phyloP scores from a whole-genome alignment of 2,888 invertebrate genomes.

The Theristus sp. region DNA sequence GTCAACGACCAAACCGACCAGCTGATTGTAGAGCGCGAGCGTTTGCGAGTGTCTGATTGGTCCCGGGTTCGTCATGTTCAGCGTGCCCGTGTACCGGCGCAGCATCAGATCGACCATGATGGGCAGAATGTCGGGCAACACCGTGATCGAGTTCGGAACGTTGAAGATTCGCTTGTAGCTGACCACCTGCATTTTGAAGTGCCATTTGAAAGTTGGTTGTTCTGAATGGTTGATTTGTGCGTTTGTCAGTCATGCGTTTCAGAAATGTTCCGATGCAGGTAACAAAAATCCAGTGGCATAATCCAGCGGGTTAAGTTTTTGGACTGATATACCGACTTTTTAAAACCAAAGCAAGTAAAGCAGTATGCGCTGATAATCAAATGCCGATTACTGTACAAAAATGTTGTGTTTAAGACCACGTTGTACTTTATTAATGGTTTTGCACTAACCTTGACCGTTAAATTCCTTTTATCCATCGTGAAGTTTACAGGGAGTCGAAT shows the following conservation, averaged over 20 bases:
- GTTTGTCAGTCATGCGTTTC: too few species aligned
- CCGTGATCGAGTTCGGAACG: slow-evolving; percentile 13
- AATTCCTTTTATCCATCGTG: too few species aligned
- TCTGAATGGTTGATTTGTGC: too few species aligned
- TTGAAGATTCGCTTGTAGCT: slow-evolving; percentile 11
- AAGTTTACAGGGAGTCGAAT: slow-evolving; percentile 17
- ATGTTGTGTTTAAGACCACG: background rate
- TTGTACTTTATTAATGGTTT: slow-evolving; percentile 6
- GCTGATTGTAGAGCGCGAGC: slow-evolving; percentile 1
- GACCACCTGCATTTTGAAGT: too few species aligned
- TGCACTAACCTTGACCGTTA: too few species aligned
- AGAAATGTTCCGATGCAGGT: too few species aligned
- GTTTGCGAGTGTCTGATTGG: slow-evolving; percentile 10
- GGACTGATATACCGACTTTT: slow-evolving; percentile 11
- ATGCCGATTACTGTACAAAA: background rate
- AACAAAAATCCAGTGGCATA: slow-evolving; percentile 21
- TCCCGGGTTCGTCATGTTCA: slow-evolving; percentile 14
- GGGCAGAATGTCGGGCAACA: slow-evolving; percentile 13
- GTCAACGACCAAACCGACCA: too few species aligned
- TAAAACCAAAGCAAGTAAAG: background rate
- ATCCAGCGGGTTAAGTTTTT: slow-evolving; percentile 24
- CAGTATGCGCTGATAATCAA: background rate
- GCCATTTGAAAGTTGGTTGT: too few species aligned
- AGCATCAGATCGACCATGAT: slow-evolving; percentile 11
- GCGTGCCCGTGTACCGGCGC: slow-evolving; percentile 8